Evolutionary conservation across 2,113 vertebrate species (phyloP).

Genomic region (Tretioscincus oriximinensis): DNA sequence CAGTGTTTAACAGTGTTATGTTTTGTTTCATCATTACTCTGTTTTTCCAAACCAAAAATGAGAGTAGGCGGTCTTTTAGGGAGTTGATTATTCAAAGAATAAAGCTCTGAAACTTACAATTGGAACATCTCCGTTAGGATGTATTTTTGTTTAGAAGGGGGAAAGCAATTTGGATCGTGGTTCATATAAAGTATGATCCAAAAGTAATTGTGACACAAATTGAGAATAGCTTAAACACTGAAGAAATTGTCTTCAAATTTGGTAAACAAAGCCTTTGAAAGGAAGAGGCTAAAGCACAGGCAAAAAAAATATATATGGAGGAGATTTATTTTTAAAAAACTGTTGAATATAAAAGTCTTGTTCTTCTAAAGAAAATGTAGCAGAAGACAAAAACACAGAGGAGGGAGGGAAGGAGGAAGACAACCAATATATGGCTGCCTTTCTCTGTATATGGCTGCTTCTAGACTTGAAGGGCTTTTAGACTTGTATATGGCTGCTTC

Average conservation of each 20-base stretch:
- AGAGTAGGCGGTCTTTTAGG: neutral
- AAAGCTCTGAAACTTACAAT: neutral
- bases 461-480: too few species aligned
- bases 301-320: neutral
- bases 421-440: too few species aligned
- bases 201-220: neutral
- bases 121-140: neutral
- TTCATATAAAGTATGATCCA: neutral
- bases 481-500: too few species aligned
- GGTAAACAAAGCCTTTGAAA: neutral
- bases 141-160: neutral
- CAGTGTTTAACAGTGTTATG: conserved; percentile 6
- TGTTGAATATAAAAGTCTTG: too few species aligned
- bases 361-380: too few species aligned
- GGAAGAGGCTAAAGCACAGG: neutral
- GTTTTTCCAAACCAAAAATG: neutral
- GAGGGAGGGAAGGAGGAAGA: too few species aligned
- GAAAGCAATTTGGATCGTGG: neutral
- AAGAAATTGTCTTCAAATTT: neutral
- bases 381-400: too few species aligned
- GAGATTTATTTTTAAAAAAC: too few species aligned
- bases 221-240: neutral
- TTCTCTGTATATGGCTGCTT: too few species aligned
- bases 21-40: neutral
- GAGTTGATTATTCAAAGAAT: neutral